Evolutionary conservation across 2,797 vertebrate species (phyloP).

Genomic region (Pteronotus mesoamericanus): DNA sequence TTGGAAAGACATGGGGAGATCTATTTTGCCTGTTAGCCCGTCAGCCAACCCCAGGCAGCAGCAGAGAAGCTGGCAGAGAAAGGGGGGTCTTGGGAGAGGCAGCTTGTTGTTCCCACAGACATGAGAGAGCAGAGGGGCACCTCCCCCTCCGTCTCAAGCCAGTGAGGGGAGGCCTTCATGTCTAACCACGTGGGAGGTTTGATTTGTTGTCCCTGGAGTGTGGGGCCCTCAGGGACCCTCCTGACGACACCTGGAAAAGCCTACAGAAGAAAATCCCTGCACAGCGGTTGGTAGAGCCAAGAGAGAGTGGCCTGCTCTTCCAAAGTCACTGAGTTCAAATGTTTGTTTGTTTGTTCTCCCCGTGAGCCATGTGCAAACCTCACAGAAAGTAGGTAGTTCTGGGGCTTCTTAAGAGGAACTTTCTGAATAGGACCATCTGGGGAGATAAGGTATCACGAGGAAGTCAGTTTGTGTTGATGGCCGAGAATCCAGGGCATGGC

Average conservation of each 20-base stretch:
- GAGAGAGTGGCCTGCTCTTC: background rate
- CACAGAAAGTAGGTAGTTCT: background rate
- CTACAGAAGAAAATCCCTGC: background rate
- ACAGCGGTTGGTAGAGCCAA: background rate
- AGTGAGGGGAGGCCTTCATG: background rate
- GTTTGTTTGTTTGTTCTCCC: too few species aligned
- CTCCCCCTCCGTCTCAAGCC: background rate
- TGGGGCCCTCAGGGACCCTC: background rate
- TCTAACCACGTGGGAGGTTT: background rate
- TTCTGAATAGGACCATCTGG: background rate
- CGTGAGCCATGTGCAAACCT: background rate
- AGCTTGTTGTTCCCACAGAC: background rate
- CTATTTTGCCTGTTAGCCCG: background rate
- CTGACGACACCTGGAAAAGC: background rate
- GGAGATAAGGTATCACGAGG: background rate
- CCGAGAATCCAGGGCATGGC: background rate
- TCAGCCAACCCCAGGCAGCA: background rate
- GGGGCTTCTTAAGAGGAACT: background rate
- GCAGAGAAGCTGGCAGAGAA: background rate
- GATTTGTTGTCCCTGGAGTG: background rate
- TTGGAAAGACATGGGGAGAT: background rate
- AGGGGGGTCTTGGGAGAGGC: background rate
- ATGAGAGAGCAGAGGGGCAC: accelerated
- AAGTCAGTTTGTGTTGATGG: background rate
- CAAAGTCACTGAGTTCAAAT: background rate